Evolutionary conservation across 1,140 invertebrate genomes (phyloP).

Genomic region (Drosophila pectinifera): DNA sequence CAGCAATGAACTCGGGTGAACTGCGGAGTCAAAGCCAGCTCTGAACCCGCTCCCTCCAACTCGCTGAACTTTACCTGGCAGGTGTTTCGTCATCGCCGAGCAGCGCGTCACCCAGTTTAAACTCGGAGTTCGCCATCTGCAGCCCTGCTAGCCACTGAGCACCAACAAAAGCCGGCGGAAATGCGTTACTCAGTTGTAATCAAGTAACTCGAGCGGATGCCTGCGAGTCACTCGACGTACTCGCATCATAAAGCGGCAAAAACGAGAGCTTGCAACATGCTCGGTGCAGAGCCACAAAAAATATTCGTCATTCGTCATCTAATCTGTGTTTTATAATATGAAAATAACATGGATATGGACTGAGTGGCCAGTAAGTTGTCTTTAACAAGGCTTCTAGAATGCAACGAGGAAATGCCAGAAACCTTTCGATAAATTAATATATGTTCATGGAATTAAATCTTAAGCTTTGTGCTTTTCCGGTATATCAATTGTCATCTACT

Average conservation of each 20-base stretch:
- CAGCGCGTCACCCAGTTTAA: constrained; percentile 58
- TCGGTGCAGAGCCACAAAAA: not conserved
- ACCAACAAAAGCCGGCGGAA: constrained; percentile 69
- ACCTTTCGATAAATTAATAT: too few relatives aligned
- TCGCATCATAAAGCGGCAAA: constrained; percentile 42
- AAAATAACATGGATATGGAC: too few relatives aligned
- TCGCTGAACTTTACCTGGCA: constrained; percentile 62
- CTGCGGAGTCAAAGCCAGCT: constrained; percentile 31
- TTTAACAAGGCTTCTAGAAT: too few relatives aligned
- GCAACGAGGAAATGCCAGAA: too few relatives aligned
- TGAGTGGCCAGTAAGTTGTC: too few relatives aligned
- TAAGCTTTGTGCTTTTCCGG: too few relatives aligned
- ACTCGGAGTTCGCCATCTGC: constrained; percentile 29
- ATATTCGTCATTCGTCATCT: too few relatives aligned
- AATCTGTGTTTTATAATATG: too few relatives aligned
- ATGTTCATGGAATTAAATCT: too few relatives aligned
- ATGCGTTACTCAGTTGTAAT: constrained; percentile 61
- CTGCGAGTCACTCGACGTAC: constrained; percentile 29
- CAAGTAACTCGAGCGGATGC: constrained; percentile 59
- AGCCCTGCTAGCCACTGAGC: constrained; percentile 28
- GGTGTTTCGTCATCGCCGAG: constrained; percentile 49
- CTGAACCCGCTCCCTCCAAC: constrained; percentile 5
- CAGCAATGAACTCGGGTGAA: constrained; percentile 71
- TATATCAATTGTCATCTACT: too few relatives aligned
- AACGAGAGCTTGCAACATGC: constrained; percentile 50